Evolutionary conservation across 2,797 vertebrate species (phyloP), one percentile per base, ranked within the genome.

Genomic region (Pangasius mekongensis): DNA sequence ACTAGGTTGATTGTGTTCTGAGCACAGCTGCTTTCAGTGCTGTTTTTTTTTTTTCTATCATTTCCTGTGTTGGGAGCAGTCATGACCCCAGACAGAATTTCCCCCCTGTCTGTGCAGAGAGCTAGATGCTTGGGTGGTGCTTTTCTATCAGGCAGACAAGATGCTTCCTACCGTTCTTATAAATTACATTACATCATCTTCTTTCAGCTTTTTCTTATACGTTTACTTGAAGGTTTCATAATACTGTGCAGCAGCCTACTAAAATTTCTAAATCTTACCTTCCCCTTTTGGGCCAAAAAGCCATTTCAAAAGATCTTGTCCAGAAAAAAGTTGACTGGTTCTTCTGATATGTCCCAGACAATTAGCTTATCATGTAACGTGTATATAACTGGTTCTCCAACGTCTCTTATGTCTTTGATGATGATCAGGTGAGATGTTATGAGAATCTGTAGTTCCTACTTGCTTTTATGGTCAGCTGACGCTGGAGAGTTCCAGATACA

Each of bases 21-120:
- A 81, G 64, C 85, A 88, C 91, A 93, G 93, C 92, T 93, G 89
- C 88, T 91, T 74, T 92, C 39, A 33, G n/a, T 18, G 9, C 43
- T 39, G 39, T 5, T 36, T 58, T 76, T 84, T 10, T 10, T 52
- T 76, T 78, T 56, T 56, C 10, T 66, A 84, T 85, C 62, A 90
- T 90, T 96, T 96, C 95, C 95, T 94, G 92, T 92, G 74, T 85
- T 88, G 93, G 88, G 92, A 93, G 88, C 52, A 47, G 43, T 85
- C 24, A 52, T 90, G 92, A 95, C 92, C 94, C 74, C 49, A 92
- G 94, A 91, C 87, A 67, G 56, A 84, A 36, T 66, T 86, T 90
- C 84, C 49, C 64, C 43, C 39, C 24, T 36, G 10, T 88, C 89
- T 78, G 76, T 80, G 78, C 47, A 82, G 39, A 43, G 39, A 5